Conservation (phyloP, 2,888 invertebrate genomes). For the Drosophila falleni region DNA sequence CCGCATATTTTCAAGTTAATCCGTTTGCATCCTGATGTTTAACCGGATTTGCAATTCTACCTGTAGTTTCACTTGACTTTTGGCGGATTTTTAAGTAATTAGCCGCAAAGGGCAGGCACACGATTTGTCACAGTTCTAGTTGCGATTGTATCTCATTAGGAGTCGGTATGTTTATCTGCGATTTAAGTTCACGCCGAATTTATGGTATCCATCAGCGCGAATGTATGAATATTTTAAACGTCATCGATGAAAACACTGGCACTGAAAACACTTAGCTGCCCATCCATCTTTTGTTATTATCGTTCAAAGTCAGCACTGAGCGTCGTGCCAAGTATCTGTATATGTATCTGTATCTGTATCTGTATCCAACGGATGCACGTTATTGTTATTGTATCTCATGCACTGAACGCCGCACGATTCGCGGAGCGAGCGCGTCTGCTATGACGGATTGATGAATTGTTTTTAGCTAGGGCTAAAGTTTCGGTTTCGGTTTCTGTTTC, state of each 20-base stretch:
- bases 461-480: constrained; percentile 52
- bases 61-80: constrained; percentile 58
- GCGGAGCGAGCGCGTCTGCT: constrained; percentile 54
- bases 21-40: constrained; percentile 50
- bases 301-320: constrained; percentile 54
- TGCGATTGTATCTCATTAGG: constrained; percentile 41
- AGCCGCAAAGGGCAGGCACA: constrained; percentile 51
- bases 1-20: constrained; percentile 53
- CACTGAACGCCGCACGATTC: constrained; percentile 47
- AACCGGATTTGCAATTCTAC: constrained; percentile 36
- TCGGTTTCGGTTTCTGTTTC: constrained; percentile 41
- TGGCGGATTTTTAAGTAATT: constrained; percentile 52
- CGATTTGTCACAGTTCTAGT: constrained; percentile 73
- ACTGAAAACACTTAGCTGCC: constrained; percentile 74
- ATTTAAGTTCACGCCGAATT: constrained; percentile 68
- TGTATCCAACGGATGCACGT: constrained; percentile 65
- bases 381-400: constrained; percentile 30
- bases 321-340: constrained; percentile 38
- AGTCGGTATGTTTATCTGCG: constrained; percentile 31
- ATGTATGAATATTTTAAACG: constrained; percentile 63
- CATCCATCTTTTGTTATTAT: constrained; percentile 74
- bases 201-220: constrained; percentile 67
- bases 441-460: constrained; percentile 67
- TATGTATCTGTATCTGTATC: constrained; percentile 18
- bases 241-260: constrained; percentile 73